Evolutionary conservation across 2,113 vertebrate genomes (phyloP), one percentile per base, ranked within the genome.

Genomic region (Todiramphus chloris): DNA sequence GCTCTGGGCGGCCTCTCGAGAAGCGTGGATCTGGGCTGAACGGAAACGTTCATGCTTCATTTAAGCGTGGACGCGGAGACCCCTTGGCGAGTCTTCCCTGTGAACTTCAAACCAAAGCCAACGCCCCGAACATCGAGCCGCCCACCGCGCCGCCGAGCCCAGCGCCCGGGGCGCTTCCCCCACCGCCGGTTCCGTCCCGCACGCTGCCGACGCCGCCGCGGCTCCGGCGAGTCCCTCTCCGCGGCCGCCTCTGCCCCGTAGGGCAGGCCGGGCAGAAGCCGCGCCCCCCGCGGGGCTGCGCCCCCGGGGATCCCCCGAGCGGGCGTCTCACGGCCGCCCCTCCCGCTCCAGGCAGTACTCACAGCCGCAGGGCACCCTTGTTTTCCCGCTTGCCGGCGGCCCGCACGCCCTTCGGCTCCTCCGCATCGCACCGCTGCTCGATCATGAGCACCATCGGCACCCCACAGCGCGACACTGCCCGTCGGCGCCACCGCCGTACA

Each of bases 381-480:
- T 81, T 62, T 43, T 98, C 98, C 18, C 93, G 94, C 87, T 92
- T 96, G 20, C 70, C 93, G 50, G 78, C 75, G 70, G 48, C 76
- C 68, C 93, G 94, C 78, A 46, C 82, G 17, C 60, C 63, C 74
- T 91, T 98, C 3, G 83, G 7, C 70, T 98, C 97, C 16, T 98
- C 97, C 91, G 83, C 95, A 44, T 98, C 97, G 18, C 87, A 94
- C 92, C 90, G 94, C 44, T 95, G 94, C 10, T 98, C 98, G 3
- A 91, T 97, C 97, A 97, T 97, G 44, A 84, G 93, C 92, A 93
- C 96, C 95, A 94, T 85, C 72, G 30, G 75, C 16, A 31, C 43
- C 25, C 31, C 69, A 19, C 89, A 11, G 28, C 28, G 8, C 51
- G 5, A 14, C 43, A 3, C 55, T 10, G 2, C 13, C 15, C 43